Base-by-base conservation (phyloP, 1,140 invertebrate species). In the Propsilocerus akamusi region DNA sequence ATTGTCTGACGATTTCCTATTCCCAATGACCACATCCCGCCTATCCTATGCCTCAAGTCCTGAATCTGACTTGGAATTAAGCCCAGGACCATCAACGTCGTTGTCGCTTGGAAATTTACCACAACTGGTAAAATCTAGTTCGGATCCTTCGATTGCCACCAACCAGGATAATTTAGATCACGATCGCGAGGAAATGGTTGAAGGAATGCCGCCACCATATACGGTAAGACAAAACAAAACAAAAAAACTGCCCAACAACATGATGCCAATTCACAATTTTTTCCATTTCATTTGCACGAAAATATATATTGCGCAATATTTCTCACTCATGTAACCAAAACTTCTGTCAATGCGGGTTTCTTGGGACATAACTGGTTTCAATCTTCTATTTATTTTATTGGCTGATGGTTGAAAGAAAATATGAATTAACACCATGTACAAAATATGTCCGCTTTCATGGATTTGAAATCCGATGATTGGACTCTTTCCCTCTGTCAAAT, bases 41-140 rank as follows among this genome's bases (percentile, higher is more conserved):
- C 73, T 95, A 54, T 95, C 91, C 61, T 96, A 94, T 72, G 91
- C 90, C 54, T 93, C 88, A 58, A 93, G 89, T 61, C 90, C 90
- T 55, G 92, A 96, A 71, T 92, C 86, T 64, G 92, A 97, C 68
- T 74, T 89, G 62, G 90, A 94, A 70, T 73, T 87, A 57, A 83
- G 82, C 62, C 81, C 82, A 52, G 80, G 77, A 58, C 78, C 79
- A 51, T 77, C 76, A 56, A 61, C 73, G 61, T 72, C 54, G 67
- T 76, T 59, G 61, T 70, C 60, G 61, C 64, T 70, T 57, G 72
- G 72, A 55, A 64, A 65, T 57, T 68, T 72, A 63, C 78, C 75
- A 51, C 72, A 76, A 60, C 72, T 81, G 58, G 74, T 84, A 55
- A 87, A 90, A 61, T 87, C 87, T 55, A 89, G 84, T 56, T 89